Percentiles rank a stretch among this genome's conserved stretches.
These are phyloP conservation scores for Neoitamus cyanurus DNA, from an alignment of 2,888 invertebrate genomes.

Conservation along the genomic window DNA sequence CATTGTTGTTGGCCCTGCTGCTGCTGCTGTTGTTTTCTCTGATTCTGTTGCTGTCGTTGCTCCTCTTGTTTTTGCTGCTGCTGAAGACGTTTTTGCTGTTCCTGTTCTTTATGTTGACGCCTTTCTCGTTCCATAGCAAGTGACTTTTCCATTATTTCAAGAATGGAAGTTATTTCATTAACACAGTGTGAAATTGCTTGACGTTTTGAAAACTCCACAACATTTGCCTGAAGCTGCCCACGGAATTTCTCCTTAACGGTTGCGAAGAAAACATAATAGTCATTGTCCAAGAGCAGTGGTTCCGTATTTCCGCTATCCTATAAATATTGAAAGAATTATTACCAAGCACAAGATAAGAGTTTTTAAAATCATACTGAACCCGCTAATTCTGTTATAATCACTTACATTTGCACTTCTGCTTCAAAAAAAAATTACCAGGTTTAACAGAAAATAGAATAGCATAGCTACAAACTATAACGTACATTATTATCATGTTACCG, in stretches of 20 bases:
- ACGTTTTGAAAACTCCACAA: slow-evolving; percentile 45
- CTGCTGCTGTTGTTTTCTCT: not conserved
- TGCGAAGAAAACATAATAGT: slow-evolving; percentile 51
- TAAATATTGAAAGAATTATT: slow-evolving; percentile 1
- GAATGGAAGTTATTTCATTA: slow-evolving; percentile 1
- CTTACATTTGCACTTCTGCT: not conserved
- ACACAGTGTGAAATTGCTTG: slow-evolving; percentile 37
- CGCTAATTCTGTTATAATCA: not conserved
- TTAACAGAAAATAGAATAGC: not conserved
- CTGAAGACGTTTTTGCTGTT: not conserved
- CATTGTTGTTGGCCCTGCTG: not conserved
- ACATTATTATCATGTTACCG: not conserved
- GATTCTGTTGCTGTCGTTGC: not conserved
- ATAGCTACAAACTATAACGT: not conserved
- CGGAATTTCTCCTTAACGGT: slow-evolving; percentile 50
- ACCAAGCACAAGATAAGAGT: not conserved
- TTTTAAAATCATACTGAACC: not conserved
- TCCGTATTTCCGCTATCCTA: slow-evolving; percentile 50
- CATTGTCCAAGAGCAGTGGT: slow-evolving; percentile 49
- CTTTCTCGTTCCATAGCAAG: not conserved
- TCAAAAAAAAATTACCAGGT: not conserved
- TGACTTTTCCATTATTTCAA: slow-evolving; percentile 13
- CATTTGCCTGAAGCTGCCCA: slow-evolving; percentile 49
- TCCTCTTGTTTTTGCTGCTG: not conserved
- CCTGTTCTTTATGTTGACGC: not conserved